Conservation (phyloP, 2,113 vertebrate genomes). For the Felis chaus region DNA sequence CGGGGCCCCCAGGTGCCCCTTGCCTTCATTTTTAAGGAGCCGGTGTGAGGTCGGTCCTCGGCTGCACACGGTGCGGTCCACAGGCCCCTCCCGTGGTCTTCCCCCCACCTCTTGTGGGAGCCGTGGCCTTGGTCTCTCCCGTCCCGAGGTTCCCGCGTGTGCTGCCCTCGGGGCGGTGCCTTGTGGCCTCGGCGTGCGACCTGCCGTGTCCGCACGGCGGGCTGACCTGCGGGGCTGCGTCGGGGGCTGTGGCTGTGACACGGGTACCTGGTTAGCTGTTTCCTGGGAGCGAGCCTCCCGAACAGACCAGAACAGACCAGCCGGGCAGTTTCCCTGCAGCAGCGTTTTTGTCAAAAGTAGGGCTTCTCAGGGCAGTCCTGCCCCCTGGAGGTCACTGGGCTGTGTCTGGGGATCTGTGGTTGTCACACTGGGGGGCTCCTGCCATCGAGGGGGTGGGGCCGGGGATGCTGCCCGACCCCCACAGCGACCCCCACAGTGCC, state of each 20-base stretch:
- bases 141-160: too few species aligned
- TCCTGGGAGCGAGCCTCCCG: background rate
- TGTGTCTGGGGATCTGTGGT: background rate
- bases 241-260: fast-evolving
- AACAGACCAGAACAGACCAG: too few species aligned
- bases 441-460: background rate
- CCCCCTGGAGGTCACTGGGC: background rate
- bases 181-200: background rate
- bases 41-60: background rate
- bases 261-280: fast-evolving
- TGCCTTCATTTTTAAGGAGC: background rate
- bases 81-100: too few species aligned
- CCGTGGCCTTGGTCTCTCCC: background rate
- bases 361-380: background rate
- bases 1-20: background rate
- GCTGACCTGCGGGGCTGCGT: background rate
- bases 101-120: background rate
- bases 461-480: background rate
- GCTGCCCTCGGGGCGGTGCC: background rate
- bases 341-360: background rate
- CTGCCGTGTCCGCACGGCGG: fast-evolving
- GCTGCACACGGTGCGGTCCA: fast-evolving
- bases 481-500: background rate
- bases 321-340: fast-evolving
- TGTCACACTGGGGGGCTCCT: background rate